These are phyloP conservation scores for Pentalonia nigronervosa DNA, from an alignment of 1,140 invertebrate genomes.

Conservation along the genomic window DNA sequence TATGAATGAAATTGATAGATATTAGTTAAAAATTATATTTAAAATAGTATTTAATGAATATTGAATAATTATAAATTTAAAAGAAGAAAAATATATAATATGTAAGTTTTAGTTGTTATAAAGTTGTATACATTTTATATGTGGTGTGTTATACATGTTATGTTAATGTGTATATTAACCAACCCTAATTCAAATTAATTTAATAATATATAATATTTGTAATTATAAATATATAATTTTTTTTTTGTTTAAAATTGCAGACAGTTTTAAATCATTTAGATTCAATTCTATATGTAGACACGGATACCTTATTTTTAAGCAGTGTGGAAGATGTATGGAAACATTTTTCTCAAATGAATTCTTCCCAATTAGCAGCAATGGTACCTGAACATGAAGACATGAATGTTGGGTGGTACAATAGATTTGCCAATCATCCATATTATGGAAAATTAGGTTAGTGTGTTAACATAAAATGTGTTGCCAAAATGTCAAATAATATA, in stretches of 20 bases:
- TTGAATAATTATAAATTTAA: no score
- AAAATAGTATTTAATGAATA: no score
- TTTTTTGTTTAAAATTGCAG: conserved; percentile 67
- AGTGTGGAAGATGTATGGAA: conserved; percentile 84
- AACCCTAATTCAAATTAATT: neutral
- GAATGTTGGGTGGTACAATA: conserved; percentile 93
- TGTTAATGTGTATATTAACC: no score
- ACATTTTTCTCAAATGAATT: conserved; percentile 84
- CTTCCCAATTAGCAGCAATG: conserved; percentile 84
- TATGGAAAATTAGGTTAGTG: conserved; percentile 80
- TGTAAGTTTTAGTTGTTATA: no score
- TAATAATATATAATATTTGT: neutral
- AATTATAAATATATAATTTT: neutral
- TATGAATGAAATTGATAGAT: no score
- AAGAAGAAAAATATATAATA: no score
- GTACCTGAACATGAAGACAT: conserved; percentile 90
- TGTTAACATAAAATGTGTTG: neutral
- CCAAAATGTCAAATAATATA: neutral
- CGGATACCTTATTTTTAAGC: conserved; percentile 86
- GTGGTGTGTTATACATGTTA: no score
- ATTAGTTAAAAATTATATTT: no score
- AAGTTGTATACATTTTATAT: no score
- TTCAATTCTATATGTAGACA: conserved; percentile 91
- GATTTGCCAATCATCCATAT: conserved; percentile 94
- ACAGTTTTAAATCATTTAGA: conserved; percentile 80